phyloP scores from a whole-genome alignment of 2,888 invertebrate genomes.

The Microplitis manilae region DNA sequence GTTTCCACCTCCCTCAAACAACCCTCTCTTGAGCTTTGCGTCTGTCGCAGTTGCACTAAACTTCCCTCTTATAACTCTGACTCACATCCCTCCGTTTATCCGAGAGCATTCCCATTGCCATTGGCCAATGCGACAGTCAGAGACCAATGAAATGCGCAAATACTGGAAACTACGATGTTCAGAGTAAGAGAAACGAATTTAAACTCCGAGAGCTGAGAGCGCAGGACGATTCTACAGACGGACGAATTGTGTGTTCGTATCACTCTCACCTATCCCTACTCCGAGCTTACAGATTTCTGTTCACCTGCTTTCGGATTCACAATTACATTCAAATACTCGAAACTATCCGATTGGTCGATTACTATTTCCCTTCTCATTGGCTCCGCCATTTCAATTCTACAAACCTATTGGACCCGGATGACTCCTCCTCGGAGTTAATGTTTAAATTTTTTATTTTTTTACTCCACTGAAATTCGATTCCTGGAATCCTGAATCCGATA shows the following conservation, averaged over 20 bases:
- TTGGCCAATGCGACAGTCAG: conserved; percentile 69
- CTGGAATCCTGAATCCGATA: conserved; percentile 8
- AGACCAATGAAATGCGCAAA: conserved; percentile 69
- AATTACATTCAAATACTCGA: conserved; percentile 65
- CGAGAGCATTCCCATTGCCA: conserved; percentile 65
- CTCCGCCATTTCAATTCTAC: conserved; percentile 21
- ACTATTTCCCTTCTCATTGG: conserved; percentile 56
- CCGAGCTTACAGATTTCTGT: conserved; percentile 5
- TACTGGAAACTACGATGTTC: conserved; percentile 57
- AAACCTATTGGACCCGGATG: conserved; percentile 31
- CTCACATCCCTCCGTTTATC: conserved; percentile 35
- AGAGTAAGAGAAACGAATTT: conserved; percentile 47
- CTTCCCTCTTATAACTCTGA: neutral
- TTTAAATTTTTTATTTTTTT: conserved; percentile 18
- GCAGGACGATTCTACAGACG: conserved; percentile 51
- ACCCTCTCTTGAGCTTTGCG: conserved; percentile 36
- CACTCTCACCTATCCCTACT: conserved; percentile 14
- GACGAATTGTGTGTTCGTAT: conserved; percentile 34
- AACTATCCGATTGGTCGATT: conserved; percentile 63
- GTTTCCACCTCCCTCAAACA: conserved; percentile 51
- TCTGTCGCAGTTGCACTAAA: conserved; percentile 40
- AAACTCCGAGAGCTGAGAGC: conserved; percentile 48
- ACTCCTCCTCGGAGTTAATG: conserved; percentile 32
- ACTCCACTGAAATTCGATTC: conserved; percentile 26
- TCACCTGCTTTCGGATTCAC: conserved; percentile 42